Percentiles rank a stretch among this genome's conserved stretches.
phyloP scores from a whole-genome alignment of 2,113 vertebrate species.

The Rattus rattus region DNA sequence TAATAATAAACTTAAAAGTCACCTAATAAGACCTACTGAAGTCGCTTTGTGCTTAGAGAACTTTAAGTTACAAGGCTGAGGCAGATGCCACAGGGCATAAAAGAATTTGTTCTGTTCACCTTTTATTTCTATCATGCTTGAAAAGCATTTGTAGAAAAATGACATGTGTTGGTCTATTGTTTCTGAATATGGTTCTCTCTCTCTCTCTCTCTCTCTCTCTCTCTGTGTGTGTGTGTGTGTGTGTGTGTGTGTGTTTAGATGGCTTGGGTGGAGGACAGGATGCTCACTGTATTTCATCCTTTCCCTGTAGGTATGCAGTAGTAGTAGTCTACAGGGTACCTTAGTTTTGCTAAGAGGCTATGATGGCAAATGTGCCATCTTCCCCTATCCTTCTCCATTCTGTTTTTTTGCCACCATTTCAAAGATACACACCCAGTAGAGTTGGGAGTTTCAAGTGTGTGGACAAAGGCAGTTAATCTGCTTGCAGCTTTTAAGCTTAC shows the following conservation, averaged over 20 bases:
- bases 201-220: too few relatives aligned
- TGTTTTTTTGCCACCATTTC: conserved; percentile 12
- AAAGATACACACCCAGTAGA: background rate
- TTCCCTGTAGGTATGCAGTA: background rate
- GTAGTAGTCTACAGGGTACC: background rate
- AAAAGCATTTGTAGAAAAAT: conserved; percentile 16
- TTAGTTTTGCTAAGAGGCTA: background rate
- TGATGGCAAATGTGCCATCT: background rate
- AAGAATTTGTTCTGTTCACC: background rate
- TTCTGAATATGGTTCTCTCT: background rate
- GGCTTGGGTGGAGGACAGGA: background rate
- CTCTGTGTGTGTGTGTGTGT: background rate
- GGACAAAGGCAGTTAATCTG: background rate
- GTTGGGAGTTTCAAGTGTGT: background rate
- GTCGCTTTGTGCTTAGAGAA: background rate
- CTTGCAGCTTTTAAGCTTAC: background rate
- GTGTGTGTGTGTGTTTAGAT: background rate
- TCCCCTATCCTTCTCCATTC: background rate
- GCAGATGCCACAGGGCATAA: background rate
- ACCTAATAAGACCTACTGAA: background rate
- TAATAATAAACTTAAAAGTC: conserved; percentile 51
- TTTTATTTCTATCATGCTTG: conserved; percentile 52
- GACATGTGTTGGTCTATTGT: background rate
- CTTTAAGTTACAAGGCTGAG: background rate
- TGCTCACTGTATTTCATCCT: background rate